These are phyloP conservation scores for Acanthosepion pharaonis DNA, from an alignment of 2,888 invertebrate species.

Conservation along the genomic window DNA sequence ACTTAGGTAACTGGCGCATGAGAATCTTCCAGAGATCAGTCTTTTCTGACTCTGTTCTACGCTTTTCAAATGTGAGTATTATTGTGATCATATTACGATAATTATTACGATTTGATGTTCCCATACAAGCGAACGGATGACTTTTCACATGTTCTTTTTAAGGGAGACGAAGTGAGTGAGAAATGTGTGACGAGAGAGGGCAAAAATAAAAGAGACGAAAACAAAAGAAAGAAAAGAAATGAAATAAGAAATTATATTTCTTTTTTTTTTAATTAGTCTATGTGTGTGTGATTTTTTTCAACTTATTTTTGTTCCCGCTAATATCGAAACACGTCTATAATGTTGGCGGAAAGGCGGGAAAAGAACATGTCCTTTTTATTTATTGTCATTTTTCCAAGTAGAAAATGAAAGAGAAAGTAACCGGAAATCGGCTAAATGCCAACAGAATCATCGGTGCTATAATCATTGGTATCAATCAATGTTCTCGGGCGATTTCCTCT, in stretches of 20 bases:
- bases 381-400: constrained; percentile 10
- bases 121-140: not conserved
- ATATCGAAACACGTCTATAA: not conserved
- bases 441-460: not conserved
- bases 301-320: not conserved
- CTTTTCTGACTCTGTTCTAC: no score
- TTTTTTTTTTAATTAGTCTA: not conserved
- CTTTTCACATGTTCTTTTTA: not conserved
- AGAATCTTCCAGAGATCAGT: no score
- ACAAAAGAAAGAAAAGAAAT: not conserved
- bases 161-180: not conserved
- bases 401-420: not conserved
- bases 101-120: not conserved
- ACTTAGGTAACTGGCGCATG: no score
- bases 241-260: no score
- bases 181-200: not conserved
- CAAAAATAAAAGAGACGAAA: not conserved
- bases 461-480: constrained; percentile 33
- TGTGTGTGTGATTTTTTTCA: not conserved
- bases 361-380: not conserved
- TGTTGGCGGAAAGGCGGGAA: not conserved
- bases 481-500: not conserved
- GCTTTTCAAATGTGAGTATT: no score
- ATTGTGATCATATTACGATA: no score
- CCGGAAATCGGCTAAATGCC: not conserved